A percentile compares a stretch with the other conserved stretches of the same genome.
phyloP scores from a whole-genome alignment of 2,888 invertebrate species.

The Euspilapteryx auroguttella region DNA sequence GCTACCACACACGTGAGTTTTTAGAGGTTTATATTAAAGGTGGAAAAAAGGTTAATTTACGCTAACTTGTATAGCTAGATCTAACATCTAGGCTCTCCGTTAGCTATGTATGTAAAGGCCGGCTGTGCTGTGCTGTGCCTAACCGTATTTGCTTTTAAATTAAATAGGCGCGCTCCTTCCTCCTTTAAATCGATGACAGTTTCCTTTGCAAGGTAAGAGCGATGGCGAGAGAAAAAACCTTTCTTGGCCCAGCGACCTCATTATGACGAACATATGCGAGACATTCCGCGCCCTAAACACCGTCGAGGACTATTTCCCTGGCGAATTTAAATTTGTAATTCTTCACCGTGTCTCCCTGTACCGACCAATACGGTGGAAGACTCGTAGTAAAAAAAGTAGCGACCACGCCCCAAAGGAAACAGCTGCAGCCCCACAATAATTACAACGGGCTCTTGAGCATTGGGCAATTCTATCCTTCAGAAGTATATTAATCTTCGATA shows the following conservation, averaged over 20 bases:
- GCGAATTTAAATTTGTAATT: constrained; percentile 58
- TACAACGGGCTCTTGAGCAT: constrained; percentile 36
- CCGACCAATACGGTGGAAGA: constrained; percentile 43
- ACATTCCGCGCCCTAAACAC: constrained; percentile 44
- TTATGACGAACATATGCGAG: constrained; percentile 39
- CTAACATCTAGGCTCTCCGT: too few species aligned
- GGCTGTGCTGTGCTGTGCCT: too few species aligned
- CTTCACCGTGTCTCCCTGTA: constrained; percentile 23
- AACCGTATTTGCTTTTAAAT: too few species aligned
- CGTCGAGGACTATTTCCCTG: constrained; percentile 31
- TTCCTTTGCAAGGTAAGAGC: constrained; percentile 2
- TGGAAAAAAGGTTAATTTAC: too few species aligned
- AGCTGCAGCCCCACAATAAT: constrained; percentile 50
- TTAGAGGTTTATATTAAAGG: too few species aligned
- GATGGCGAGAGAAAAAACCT: not conserved
- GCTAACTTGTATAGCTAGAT: too few species aligned
- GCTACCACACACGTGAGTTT: constrained; percentile 32
- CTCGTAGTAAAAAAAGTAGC: constrained; percentile 35
- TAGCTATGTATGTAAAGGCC: too few species aligned
- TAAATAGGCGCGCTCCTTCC: not conserved
- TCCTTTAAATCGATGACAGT: constrained; percentile 2
- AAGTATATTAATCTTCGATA: constrained; percentile 11
- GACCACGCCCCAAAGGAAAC: constrained; percentile 52
- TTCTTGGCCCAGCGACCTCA: constrained; percentile 14
- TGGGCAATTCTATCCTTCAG: constrained; percentile 20